These are phyloP conservation scores for Trichosurus vulpecula DNA, from an alignment of 2,797 vertebrate species.

Conservation along the genomic window DNA sequence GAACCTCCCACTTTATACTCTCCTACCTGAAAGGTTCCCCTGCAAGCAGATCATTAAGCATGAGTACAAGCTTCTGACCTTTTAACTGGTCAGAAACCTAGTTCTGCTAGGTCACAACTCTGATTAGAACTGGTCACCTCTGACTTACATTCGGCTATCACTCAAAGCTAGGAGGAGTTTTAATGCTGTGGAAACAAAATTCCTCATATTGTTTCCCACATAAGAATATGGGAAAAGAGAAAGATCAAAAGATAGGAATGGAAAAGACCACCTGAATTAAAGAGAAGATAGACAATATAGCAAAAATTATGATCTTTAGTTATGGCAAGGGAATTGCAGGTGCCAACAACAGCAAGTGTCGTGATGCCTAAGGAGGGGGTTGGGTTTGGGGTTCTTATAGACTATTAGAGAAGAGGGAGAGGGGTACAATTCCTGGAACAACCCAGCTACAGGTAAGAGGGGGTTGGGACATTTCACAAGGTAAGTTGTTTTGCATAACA, in stretches of 20 bases:
- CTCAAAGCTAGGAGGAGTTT: no score
- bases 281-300: neutral
- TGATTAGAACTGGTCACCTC: no score
- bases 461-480: neutral
- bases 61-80: no score
- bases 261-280: neutral
- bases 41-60: no score
- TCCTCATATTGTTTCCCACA: no score
- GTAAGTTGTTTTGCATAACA: neutral
- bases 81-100: no score
- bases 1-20: no score
- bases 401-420: neutral
- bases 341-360: neutral
- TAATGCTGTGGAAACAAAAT: no score
- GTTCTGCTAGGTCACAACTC: no score
- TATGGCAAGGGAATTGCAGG: neutral
- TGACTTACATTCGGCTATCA: no score
- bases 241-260: neutral
- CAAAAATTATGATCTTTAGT: neutral
- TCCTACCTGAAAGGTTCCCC: no score
- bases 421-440: neutral
- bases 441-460: neutral
- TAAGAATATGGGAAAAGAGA: neutral
- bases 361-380: neutral
- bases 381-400: neutral